Percentiles rank a stretch among this genome's conserved stretches.
Evolutionary conservation across 2,113 vertebrate species (phyloP).

Genomic region (Aythya baeri): DNA sequence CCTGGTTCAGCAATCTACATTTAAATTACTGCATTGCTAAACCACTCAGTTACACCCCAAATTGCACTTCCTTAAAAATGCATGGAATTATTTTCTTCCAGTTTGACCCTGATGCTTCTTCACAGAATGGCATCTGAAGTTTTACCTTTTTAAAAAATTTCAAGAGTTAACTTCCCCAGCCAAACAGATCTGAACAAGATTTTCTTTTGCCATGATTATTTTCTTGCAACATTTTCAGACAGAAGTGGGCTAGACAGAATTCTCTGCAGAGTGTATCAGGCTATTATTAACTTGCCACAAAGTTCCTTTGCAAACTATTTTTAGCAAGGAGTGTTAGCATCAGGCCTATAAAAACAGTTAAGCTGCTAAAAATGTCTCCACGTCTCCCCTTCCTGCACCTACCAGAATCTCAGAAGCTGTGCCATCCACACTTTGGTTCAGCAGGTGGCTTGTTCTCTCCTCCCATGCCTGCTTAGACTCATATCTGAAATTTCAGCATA

Average conservation of each 20-base stretch:
- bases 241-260: background rate
- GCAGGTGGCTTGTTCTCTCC: background rate
- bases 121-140: background rate
- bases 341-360: background rate
- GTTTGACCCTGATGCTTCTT: background rate
- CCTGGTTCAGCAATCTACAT: background rate
- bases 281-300: constrained; percentile 13
- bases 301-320: background rate
- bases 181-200: background rate
- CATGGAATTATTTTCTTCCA: background rate
- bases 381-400: background rate
- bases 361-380: background rate
- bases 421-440: background rate
- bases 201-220: background rate
- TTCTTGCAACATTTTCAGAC: background rate
- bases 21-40: background rate
- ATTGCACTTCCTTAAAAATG: background rate
- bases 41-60: background rate
- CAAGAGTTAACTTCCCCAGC: background rate
- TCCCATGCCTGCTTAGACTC: background rate
- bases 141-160: background rate
- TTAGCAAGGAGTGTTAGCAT: constrained; percentile 9
- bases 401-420: background rate
- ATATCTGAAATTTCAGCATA: background rate
- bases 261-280: background rate